These are phyloP conservation scores for Pterostichus niger DNA, from an alignment of 2,888 invertebrate genomes.

Conservation along the genomic window DNA sequence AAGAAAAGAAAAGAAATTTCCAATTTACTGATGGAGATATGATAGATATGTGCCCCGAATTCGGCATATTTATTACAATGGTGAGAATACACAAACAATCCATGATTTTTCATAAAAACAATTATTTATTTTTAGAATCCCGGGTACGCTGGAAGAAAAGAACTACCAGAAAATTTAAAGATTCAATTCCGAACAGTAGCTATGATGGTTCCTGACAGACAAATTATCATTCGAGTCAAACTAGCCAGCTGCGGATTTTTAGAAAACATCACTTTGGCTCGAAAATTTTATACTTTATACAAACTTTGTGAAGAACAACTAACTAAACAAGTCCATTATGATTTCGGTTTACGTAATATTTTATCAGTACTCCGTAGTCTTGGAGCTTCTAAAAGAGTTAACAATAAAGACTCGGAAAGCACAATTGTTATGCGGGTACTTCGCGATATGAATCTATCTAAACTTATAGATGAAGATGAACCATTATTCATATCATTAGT, in stretches of 20 bases:
- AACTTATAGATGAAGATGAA: slow-evolving; percentile 98
- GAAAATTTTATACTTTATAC: slow-evolving; percentile 97
- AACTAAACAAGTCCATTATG: slow-evolving; percentile 98
- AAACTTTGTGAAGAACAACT: slow-evolving; percentile 98
- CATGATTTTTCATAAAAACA: neutral
- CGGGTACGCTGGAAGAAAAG: slow-evolving; percentile 97
- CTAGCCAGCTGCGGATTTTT: slow-evolving; percentile 97
- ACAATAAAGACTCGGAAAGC: slow-evolving; percentile 95
- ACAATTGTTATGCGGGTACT: slow-evolving; percentile 98
- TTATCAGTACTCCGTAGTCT: slow-evolving; percentile 95
- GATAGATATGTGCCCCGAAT: slow-evolving; percentile 95
- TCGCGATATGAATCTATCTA: slow-evolving; percentile 98
- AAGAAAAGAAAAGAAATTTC: slow-evolving; percentile 94
- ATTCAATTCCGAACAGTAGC: slow-evolving; percentile 98
- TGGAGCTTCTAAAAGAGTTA: slow-evolving; percentile 94
- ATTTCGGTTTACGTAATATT: slow-evolving; percentile 97
- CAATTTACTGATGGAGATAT: slow-evolving; percentile 96
- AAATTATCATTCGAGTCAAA: slow-evolving; percentile 98
- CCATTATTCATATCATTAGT: slow-evolving; percentile 98
- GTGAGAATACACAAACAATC: slow-evolving; percentile 76
- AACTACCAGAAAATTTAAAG: slow-evolving; percentile 97
- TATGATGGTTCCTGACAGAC: slow-evolving; percentile 99
- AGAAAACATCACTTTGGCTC: slow-evolving; percentile 95
- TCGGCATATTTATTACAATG: slow-evolving; percentile 99
- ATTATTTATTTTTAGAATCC: slow-evolving; percentile 86